Evolutionary conservation across 2,113 vertebrate species (phyloP), one percentile per base, ranked within the genome.

Genomic region (Litocranius walleri): DNA sequence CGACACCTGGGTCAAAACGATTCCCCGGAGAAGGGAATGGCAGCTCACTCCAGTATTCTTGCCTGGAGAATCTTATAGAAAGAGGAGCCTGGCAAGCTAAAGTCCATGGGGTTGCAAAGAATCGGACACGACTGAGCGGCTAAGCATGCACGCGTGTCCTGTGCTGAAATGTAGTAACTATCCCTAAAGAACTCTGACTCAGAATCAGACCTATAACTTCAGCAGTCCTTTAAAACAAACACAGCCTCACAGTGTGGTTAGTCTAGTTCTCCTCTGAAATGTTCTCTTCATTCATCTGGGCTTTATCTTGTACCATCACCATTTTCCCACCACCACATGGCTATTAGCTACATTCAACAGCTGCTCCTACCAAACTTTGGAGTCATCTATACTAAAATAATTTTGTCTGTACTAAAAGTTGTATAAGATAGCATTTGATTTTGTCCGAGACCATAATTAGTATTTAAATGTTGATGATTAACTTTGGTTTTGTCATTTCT

Each of bases 71-170:
- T 77, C 71, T 12, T 23, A 15, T 8, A 43, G 71, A 77, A 25
- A 77, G 40, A 43, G 40, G 40, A 43, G 40, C 71, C 71, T 77
- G 12, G 71, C 71, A 43, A 43, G 71, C 23, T 43, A 14, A 77
- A 15, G 40, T 77, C 40, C 71, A 43, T 4, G 23, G 11, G 40
- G 23, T 77, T 3, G 0, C 23, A 77, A 77, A 43, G 12, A 27
- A 10, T 40, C 3, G 3, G 71, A 77, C 40, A 43, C 6, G 6
- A 43, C 71, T 27, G 71, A 77, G 23, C 6, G 6, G 27, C 40
- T 43, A 43, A 43, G 40, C 40, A 27, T 15, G 23, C 23, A 27
- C 0, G 3, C 1, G 1, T 77, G 12, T 43, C 71, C 12, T 25
- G 5, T 81, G 19, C 40, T 90, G 15, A 23, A 50, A 36, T 8